Percentiles rank a stretch among this genome's conserved stretches.
Conservation (phyloP, 2,888 invertebrate species). For the Tenthredo livida region DNA sequence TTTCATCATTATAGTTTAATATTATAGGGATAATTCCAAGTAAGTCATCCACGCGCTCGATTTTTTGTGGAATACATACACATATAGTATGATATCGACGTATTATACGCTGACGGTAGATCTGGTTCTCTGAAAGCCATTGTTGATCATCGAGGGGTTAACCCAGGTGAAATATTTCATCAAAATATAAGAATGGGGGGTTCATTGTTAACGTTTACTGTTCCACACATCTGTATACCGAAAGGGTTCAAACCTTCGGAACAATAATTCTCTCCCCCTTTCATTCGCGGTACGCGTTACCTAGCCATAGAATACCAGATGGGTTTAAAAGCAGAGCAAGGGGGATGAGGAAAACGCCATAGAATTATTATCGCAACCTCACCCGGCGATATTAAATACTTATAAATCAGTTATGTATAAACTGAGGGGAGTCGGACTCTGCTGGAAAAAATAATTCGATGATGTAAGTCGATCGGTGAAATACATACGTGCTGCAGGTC, state of each 20-base stretch:
- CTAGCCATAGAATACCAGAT: neutral
- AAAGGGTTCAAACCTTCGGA: neutral
- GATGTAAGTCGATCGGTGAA: neutral
- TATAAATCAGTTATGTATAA: neutral
- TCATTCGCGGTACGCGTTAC: neutral
- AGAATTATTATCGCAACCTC: neutral
- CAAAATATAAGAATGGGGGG: constrained; percentile 1
- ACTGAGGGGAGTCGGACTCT: neutral
- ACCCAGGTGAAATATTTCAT: neutral
- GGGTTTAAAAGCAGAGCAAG: neutral
- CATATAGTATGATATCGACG: neutral
- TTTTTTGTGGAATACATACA: neutral
- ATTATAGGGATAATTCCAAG: neutral
- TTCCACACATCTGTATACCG: neutral
- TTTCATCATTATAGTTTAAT: no score
- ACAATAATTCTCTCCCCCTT: constrained; percentile 11
- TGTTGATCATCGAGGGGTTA: neutral
- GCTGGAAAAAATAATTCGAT: neutral
- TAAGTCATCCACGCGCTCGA: neutral
- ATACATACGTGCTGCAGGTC: neutral
- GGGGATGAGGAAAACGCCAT: neutral
- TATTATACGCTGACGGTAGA: neutral
- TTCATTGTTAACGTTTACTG: neutral
- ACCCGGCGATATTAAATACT: neutral
- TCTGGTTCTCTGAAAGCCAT: neutral